Evolutionary conservation across 2,113 vertebrate genomes (phyloP), one percentile per base, ranked within the genome.

Genomic region (Ivindomyrus marchei): DNA sequence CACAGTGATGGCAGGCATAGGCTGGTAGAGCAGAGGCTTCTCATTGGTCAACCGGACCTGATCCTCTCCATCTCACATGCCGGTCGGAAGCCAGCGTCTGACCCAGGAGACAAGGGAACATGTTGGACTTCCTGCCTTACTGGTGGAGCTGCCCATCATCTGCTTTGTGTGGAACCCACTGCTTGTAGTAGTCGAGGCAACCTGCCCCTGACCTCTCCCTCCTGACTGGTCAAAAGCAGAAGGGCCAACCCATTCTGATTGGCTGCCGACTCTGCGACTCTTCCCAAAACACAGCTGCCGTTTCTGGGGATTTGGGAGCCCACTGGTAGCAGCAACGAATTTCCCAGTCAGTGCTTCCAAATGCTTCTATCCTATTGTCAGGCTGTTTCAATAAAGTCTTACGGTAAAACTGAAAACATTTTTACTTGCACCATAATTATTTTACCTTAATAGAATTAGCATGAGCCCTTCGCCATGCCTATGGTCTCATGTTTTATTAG

Each of bases 21-120:
- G 27, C 50, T 56, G 2, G 46, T 49, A n/a, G 24, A 31, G 84
- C 24, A 27, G 21, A 36, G 50, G 50, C 27, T 53, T 87, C 50
- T 27, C 27, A 53, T 24, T 36, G 50, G 47, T 56, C 58, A 56
- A 66, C 46, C 47, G 21, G 58, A 52, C 50, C 39, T 27, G 45
- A 62, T 85, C 62, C 21, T 56, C 89, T 92, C 56, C 77, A 74
- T 36, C 88, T 90, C 15, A 85, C 47, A 62, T 88, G 56, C 42
- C 45, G 31, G 36, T 45, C 42, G 6, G 88, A 66, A 24, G 24
- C 21, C 47, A 24, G 39, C 24, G 19, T 58, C 39, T 42, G 53
- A 36, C 8, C 83, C 19, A 47, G 49, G 45, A 27, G 45, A 66
- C 58, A 13, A 47, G 62, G 56, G n/a, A 31, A 70, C 58, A 46